Percentiles rank a stretch among this genome's conserved stretches.
phyloP scores from a whole-genome alignment of 2,113 vertebrate species.

The Macrotis lagotis region DNA sequence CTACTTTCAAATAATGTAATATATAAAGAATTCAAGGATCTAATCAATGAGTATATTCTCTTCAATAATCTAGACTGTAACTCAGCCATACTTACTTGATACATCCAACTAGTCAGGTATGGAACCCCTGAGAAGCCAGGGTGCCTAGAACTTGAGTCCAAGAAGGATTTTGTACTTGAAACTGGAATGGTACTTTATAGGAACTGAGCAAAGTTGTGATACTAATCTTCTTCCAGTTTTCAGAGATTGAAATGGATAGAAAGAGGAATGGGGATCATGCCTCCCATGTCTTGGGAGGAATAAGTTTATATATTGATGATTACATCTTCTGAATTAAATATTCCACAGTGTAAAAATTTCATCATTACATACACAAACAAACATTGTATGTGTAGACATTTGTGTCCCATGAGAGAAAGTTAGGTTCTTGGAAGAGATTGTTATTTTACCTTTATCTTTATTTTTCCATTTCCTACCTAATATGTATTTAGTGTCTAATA shows the following conservation, averaged over 20 bases:
- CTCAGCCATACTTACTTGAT: neutral
- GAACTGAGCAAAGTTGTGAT: neutral
- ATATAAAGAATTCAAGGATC: neutral
- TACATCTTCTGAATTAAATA: neutral
- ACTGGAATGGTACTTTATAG: neutral
- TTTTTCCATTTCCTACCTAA: neutral
- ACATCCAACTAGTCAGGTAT: neutral
- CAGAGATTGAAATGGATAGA: neutral
- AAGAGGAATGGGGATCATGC: neutral
- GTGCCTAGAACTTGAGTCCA: neutral
- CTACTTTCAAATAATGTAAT: neutral
- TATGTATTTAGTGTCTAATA: neutral
- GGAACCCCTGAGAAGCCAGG: neutral
- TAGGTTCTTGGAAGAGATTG: neutral
- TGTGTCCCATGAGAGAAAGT: neutral
- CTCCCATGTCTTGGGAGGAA: neutral
- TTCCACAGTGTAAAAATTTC: neutral
- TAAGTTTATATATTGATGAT: neutral
- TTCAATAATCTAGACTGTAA: neutral
- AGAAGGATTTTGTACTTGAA: neutral
- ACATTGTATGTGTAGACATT: neutral
- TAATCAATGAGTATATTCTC: neutral
- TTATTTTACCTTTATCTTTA: neutral
- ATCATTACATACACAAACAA: neutral
- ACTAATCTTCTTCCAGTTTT: neutral